phyloP scores from a whole-genome alignment of 2,113 vertebrate species.

The Furnarius figulus region DNA sequence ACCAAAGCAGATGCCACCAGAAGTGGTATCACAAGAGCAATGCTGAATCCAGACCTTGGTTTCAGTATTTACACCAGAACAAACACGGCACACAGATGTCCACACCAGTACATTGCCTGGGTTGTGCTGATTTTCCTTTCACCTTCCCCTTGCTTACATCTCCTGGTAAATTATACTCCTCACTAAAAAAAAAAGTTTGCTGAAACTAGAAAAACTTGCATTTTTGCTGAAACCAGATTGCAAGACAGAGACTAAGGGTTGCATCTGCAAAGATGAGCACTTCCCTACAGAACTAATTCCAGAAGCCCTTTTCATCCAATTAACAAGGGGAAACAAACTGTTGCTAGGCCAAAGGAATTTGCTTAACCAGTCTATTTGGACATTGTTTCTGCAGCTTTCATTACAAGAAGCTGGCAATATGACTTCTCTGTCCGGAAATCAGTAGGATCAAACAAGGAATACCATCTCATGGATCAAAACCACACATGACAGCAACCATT shows the following conservation, averaged over 20 bases:
- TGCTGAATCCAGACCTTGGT: neutral
- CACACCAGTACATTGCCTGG: neutral
- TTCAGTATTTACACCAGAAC: neutral
- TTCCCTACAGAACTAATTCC: constrained; percentile 4
- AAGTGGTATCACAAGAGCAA: neutral
- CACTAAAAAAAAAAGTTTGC: neutral
- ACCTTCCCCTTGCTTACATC: neutral
- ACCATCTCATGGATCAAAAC: neutral
- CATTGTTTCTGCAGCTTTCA: neutral
- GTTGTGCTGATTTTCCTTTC: neutral
- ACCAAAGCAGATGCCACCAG: neutral
- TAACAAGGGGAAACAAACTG: neutral
- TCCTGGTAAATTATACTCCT: neutral
- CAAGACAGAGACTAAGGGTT: neutral
- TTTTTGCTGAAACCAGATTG: neutral
- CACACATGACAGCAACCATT: neutral
- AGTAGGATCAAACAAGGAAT: neutral
- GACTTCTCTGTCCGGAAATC: neutral
- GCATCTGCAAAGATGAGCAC: neutral
- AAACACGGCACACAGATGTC: neutral
- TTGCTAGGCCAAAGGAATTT: neutral
- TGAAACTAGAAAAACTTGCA: neutral
- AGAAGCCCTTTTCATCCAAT: neutral
- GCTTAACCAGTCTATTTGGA: neutral
- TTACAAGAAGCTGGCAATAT: neutral